phyloP scores from a whole-genome alignment of 2,797 vertebrate genomes.

The Bufotes viridis region DNA sequence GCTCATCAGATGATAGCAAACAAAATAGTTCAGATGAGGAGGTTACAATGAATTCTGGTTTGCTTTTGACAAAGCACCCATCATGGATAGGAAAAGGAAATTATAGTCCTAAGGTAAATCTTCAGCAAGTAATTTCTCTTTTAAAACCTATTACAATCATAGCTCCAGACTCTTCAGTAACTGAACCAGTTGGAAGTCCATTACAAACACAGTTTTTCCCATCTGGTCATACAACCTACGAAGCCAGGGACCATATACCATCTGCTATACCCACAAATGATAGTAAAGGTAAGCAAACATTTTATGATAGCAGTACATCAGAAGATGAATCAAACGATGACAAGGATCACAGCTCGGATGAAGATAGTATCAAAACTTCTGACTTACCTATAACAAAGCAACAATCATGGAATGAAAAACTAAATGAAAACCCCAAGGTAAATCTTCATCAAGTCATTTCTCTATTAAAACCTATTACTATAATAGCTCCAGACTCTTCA shows the following conservation, averaged over 20 bases:
- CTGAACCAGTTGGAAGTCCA: background rate
- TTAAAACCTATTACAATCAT: slow-evolving; percentile 19
- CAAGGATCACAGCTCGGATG: background rate
- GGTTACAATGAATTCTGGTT: background rate
- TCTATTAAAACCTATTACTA: slow-evolving; percentile 14
- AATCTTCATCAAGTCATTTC: background rate
- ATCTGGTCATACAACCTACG: background rate
- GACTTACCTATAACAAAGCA: background rate
- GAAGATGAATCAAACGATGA: background rate
- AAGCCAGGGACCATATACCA: background rate
- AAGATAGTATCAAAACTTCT: background rate
- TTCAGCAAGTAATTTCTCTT: slow-evolving; percentile 16
- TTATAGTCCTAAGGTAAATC: background rate
- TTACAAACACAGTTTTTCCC: background rate
- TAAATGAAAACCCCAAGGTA: background rate
- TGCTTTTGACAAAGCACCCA: background rate
- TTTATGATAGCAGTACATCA: rapidly evolving
- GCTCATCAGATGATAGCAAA: slow-evolving; percentile 63
- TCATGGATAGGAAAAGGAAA: background rate
- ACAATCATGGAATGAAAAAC: background rate
- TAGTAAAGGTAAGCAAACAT: no score
- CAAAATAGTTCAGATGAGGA: slow-evolving; percentile 53
- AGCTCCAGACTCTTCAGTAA: background rate
- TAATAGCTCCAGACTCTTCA: background rate
- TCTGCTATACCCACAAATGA: background rate